phyloP scores from a whole-genome alignment of 2,113 vertebrate species.

The Aphelocoma coerulescens region DNA sequence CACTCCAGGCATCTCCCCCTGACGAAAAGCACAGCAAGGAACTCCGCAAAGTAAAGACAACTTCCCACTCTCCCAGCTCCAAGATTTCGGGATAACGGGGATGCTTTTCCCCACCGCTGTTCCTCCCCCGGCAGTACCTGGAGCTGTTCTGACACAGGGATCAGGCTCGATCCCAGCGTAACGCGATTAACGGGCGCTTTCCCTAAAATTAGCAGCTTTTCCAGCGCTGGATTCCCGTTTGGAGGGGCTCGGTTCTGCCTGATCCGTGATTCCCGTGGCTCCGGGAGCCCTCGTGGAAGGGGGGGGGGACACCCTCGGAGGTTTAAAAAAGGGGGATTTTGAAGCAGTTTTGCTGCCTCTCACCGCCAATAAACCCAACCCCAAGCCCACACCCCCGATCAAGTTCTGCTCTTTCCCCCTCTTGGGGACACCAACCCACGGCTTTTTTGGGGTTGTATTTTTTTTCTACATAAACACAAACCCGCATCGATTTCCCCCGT shows the following conservation, averaged over 20 bases:
- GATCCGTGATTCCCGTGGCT: neutral
- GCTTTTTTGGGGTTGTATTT: neutral
- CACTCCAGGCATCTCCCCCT: neutral
- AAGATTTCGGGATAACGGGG: neutral
- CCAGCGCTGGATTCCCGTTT: neutral
- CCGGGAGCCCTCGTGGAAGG: neutral
- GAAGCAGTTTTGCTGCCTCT: neutral
- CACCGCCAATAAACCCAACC: neutral
- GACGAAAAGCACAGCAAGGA: neutral
- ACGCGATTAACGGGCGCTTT: neutral
- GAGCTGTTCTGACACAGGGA: neutral
- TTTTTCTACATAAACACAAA: neutral
- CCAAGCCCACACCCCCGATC: neutral
- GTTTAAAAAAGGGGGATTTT: neutral
- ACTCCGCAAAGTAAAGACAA: neutral
- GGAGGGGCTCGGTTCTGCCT: accelerated
- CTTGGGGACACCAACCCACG: neutral
- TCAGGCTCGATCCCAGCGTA: accelerated
- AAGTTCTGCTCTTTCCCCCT: neutral
- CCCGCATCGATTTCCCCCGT: neutral
- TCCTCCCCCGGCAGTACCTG: neutral
- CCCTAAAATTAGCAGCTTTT: neutral
- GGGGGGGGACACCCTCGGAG: neutral
- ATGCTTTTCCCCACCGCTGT: neutral
- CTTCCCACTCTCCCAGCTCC: neutral